Conservation (phyloP, 2,888 invertebrate species). For the Luperina nickerlii region DNA sequence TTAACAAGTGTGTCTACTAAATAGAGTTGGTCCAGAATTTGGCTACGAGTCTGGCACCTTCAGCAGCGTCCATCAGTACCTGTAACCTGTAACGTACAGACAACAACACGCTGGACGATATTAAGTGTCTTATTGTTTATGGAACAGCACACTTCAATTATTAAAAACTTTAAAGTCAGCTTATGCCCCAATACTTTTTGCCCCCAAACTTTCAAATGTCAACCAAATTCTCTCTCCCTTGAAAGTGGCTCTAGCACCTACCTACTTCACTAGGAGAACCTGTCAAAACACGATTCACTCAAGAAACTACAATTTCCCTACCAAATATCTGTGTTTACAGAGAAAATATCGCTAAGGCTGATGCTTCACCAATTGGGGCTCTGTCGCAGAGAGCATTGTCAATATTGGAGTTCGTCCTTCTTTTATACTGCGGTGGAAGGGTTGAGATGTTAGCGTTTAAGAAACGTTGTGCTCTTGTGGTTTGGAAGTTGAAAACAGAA, state of each 20-base stretch:
- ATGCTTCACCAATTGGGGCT: slow-evolving; percentile 78
- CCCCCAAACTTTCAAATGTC: slow-evolving; percentile 6
- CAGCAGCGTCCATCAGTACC: neutral
- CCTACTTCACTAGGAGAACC: slow-evolving; percentile 42
- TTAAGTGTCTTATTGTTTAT: neutral
- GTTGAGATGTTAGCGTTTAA: slow-evolving; percentile 57
- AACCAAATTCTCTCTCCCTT: slow-evolving; percentile 7
- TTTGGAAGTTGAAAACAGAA: neutral
- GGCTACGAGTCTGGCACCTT: neutral
- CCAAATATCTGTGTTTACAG: slow-evolving; percentile 77
- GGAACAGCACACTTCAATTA: neutral
- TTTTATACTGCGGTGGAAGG: slow-evolving; percentile 53
- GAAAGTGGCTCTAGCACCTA: slow-evolving; percentile 23
- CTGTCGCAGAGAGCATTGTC: slow-evolving; percentile 82
- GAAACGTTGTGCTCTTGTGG: slow-evolving; percentile 12
- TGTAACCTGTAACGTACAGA: neutral
- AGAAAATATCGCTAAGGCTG: slow-evolving; percentile 76
- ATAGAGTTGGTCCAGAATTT: neutral
- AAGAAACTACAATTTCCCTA: slow-evolving; percentile 74
- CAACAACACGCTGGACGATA: neutral
- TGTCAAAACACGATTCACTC: slow-evolving; percentile 60
- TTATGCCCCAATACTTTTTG: neutral
- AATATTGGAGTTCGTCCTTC: slow-evolving; percentile 78
- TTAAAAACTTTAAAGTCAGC: neutral
- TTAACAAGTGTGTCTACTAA: neutral